These are phyloP conservation scores for Ramazzottius varieornatus DNA, from an alignment of 2,888 invertebrate species.

Conservation along the genomic window DNA sequence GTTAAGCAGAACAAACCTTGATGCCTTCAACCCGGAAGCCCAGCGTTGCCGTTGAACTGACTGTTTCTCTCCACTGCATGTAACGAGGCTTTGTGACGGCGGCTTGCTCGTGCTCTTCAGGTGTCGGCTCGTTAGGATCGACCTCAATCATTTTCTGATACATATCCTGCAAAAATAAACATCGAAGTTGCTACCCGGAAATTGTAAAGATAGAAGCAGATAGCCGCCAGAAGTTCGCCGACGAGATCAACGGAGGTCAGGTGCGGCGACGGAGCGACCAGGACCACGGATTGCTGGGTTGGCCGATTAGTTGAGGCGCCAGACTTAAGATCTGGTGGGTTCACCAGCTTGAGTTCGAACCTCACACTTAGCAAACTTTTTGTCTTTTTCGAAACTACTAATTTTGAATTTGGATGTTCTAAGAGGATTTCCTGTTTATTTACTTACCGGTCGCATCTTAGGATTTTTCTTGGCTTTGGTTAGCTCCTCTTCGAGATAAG, in stretches of 20 bases:
- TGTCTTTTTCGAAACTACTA: background rate
- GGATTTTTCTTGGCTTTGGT: slow-evolving; percentile 83
- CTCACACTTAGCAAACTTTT: background rate
- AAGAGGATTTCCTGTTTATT: background rate
- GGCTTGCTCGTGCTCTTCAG: slow-evolving; percentile 61
- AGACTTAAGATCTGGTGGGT: too few species aligned
- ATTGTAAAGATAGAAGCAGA: too few species aligned
- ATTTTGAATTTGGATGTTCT: background rate
- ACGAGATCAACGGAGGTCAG: too few species aligned
- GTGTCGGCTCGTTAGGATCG: slow-evolving; percentile 57
- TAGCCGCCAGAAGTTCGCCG: too few species aligned
- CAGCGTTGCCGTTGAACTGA: slow-evolving; percentile 78
- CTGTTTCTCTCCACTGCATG: slow-evolving; percentile 71
- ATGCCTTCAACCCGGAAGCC: slow-evolving; percentile 88
- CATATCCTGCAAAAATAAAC: slow-evolving; percentile 55
- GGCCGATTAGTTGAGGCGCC: too few species aligned
- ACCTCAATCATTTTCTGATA: slow-evolving; percentile 91
- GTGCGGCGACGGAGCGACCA: too few species aligned
- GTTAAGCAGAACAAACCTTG: slow-evolving; percentile 18
- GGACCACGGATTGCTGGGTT: too few species aligned
- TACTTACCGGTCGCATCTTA: slow-evolving; percentile 37
- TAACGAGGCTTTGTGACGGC: slow-evolving; percentile 71
- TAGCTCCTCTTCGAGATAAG: slow-evolving; percentile 76
- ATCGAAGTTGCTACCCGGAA: too few species aligned
- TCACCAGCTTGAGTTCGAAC: too few species aligned